These are phyloP conservation scores for Cossypha niveicapilla DNA, from an alignment of 2,797 vertebrate genomes.

Conservation along the genomic window DNA sequence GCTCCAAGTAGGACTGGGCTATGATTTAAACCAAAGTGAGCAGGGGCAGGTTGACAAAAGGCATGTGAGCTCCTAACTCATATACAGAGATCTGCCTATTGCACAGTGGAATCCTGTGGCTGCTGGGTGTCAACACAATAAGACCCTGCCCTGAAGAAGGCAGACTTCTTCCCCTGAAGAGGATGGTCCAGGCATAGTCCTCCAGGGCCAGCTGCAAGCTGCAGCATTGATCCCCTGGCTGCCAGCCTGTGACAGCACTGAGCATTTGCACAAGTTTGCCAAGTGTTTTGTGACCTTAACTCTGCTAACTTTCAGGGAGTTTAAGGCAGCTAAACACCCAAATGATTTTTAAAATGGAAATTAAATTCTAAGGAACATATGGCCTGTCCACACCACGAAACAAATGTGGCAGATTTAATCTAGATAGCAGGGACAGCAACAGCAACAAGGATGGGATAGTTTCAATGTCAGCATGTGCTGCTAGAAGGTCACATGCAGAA, in stretches of 20 bases:
- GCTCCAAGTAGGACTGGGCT: neutral
- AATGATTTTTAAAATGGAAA: conserved; percentile 4
- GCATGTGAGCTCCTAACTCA: neutral
- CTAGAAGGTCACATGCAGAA: neutral
- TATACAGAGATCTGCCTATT: neutral
- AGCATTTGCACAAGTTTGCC: neutral
- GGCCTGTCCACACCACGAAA: neutral
- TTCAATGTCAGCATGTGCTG: neutral
- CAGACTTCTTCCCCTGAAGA: too few species aligned
- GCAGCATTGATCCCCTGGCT: neutral
- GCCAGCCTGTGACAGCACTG: neutral
- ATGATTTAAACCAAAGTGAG: neutral
- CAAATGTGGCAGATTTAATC: neutral
- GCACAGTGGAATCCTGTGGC: neutral
- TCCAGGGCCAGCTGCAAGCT: neutral
- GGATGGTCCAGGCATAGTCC: too few species aligned
- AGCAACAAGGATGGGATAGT: neutral
- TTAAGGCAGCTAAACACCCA: neutral
- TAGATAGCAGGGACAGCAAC: neutral
- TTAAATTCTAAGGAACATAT: neutral
- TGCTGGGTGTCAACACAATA: neutral
- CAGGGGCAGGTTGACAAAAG: neutral
- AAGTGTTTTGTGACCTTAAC: neutral
- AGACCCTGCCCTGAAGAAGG: neutral
- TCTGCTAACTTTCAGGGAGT: neutral